Base-by-base conservation (phyloP, 2,797 vertebrate species). In the Epinephelus awoara region DNA sequence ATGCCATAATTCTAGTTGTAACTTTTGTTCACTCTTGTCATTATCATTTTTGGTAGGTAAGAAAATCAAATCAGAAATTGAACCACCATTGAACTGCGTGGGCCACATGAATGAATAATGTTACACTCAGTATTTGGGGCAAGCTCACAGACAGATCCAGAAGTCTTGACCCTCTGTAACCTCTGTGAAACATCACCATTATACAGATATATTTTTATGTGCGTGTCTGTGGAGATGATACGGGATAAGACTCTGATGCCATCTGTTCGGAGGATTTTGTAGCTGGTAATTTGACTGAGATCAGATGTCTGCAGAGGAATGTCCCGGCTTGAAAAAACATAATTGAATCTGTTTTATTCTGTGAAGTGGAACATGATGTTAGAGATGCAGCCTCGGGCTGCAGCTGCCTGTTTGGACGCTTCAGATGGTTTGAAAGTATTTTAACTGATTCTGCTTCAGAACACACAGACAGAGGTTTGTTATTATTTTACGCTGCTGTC, bases 291-390 rank as follows among this genome's bases (percentile, higher is more conserved):
- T 76, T 71, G 72, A 44, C 75, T 10, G 58, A 70, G 69, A 69
- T 79, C 56, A 58, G 46, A 66, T 79, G 67, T 80, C 67, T 67
- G 55, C 40, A 9, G 17, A 79, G 80, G 83, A 83, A 85, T 78
- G 80, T 82, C 74, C 71, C 67, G 4, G 59, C 77, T 47, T 52
- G 27, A 65, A 66, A 40, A 44, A 65, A 63, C 72, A 72, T 67
- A 42, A 67, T 42, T 67, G 66, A 70, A 49, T 78, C 72, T 23
- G 50, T n/a, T 70, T 82, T 72, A 29, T 79, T 76, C 34, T 52
- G 67, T 82, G 65, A 75, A 72, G 77, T 65, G 64, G 79, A 87
- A 75, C 72, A 76, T 40, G 80, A 52, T 29, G 77, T 54, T 54
- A 5, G 67, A 79, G 71, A 55, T 57, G 25, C 25, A 9, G 75